A percentile compares a stretch with the other conserved stretches of the same genome.
These are phyloP conservation scores for Caenorhabditis uteleia DNA, from an alignment of 2,888 invertebrate species.

Conservation along the genomic window DNA sequence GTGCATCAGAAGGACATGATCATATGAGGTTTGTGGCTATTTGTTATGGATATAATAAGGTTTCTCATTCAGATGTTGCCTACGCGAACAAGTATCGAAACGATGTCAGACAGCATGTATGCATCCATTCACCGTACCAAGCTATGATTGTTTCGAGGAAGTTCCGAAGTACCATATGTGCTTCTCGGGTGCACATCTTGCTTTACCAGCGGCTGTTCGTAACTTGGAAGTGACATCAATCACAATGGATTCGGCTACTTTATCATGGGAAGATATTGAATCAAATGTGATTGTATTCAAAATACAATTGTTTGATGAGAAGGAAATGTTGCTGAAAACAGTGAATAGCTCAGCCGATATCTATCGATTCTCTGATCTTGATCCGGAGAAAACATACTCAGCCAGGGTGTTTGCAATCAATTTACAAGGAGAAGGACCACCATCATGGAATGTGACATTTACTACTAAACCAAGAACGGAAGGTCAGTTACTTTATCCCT, in stretches of 20 bases:
- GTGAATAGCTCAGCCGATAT: slow-evolving; percentile 44
- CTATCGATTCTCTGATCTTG: slow-evolving; percentile 28
- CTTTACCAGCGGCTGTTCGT: slow-evolving; percentile 33
- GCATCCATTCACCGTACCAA: slow-evolving; percentile 47
- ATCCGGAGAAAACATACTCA: slow-evolving; percentile 24
- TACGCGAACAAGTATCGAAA: slow-evolving; percentile 34
- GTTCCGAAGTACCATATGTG: slow-evolving; percentile 27
- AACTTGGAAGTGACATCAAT: slow-evolving; percentile 43
- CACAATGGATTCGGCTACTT: slow-evolving; percentile 32
- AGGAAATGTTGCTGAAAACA: slow-evolving; percentile 17
- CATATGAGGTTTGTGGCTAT: slow-evolving; percentile 32
- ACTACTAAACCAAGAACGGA: slow-evolving; percentile 37
- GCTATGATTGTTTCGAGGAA: slow-evolving; percentile 27
- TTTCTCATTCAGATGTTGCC: slow-evolving; percentile 55
- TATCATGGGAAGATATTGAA: slow-evolving; percentile 46
- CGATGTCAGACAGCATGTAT: slow-evolving; percentile 50
- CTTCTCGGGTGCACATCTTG: slow-evolving; percentile 35
- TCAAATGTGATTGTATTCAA: slow-evolving; percentile 30
- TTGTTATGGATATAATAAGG: background rate
- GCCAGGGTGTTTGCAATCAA: slow-evolving; percentile 44
- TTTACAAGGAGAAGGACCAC: slow-evolving; percentile 38
- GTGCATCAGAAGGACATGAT: slow-evolving; percentile 57
- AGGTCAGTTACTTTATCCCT: background rate
- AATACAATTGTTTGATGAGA: slow-evolving; percentile 33
- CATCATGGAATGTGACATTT: slow-evolving; percentile 53